Percentiles rank a stretch among this genome's conserved stretches.
These are phyloP conservation scores for Hemistola chrysoprasaria DNA, from an alignment of 2,888 invertebrate genomes.

Conservation along the genomic window DNA sequence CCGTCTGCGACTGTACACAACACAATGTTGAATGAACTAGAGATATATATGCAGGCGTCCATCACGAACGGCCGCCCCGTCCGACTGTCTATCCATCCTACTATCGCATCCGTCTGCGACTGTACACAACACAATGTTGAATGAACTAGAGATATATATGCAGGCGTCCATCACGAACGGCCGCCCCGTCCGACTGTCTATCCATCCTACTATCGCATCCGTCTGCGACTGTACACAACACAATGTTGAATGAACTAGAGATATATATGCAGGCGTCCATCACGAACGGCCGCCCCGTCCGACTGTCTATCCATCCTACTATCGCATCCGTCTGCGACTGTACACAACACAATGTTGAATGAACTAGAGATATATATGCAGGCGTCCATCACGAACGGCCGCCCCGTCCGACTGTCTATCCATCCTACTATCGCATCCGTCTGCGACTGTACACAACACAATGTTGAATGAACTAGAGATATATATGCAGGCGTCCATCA, in stretches of 20 bases:
- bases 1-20: constrained; percentile 87
- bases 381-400: too few relatives aligned
- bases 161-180: constrained; percentile 91
- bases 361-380: too few relatives aligned
- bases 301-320: too few relatives aligned
- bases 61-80: constrained; percentile 90
- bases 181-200: constrained; percentile 88
- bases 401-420: too few relatives aligned
- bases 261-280: neutral
- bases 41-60: constrained; percentile 78
- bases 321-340: too few relatives aligned
- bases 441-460: too few relatives aligned
- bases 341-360: too few relatives aligned
- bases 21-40: neutral
- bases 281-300: too few relatives aligned
- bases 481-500: too few relatives aligned
- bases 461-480: too few relatives aligned
- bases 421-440: too few relatives aligned
- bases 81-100: constrained; percentile 93
- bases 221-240: constrained; percentile 86
- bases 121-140: constrained; percentile 52
- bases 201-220: constrained; percentile 94
- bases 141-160: neutral
- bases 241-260: neutral
- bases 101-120: constrained; percentile 93